These are phyloP conservation scores for Amphiprion ocellaris DNA, from an alignment of 2,113 vertebrate genomes.

Conservation along the genomic window DNA sequence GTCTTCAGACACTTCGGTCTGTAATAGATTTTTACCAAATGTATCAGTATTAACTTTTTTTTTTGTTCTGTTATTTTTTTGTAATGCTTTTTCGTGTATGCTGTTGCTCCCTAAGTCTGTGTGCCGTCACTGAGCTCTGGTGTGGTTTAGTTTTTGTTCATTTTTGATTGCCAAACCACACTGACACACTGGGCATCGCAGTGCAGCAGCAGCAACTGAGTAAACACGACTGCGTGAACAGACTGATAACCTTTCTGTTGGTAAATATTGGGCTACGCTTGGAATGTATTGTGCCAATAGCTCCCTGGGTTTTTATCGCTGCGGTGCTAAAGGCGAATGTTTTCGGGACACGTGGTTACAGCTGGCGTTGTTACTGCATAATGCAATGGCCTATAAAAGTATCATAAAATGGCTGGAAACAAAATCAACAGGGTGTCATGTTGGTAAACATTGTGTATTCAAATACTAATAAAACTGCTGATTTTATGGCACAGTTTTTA, in stretches of 20 bases:
- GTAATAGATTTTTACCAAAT: too few relatives aligned
- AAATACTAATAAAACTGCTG: too few relatives aligned
- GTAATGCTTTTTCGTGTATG: too few relatives aligned
- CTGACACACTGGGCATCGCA: neutral
- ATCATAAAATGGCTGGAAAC: neutral
- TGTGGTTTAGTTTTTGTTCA: neutral
- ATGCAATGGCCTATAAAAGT: neutral
- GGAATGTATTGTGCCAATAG: conserved; percentile 4
- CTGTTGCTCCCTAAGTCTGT: too few relatives aligned
- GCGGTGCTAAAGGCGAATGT: conserved; percentile 36
- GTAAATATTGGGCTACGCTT: conserved; percentile 15
- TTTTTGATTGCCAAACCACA: neutral
- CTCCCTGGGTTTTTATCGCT: neutral
- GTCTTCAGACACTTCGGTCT: too few relatives aligned
- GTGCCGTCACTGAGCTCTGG: neutral
- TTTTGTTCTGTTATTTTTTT: too few relatives aligned
- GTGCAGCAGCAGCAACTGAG: conserved; percentile 5
- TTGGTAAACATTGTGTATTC: too few relatives aligned
- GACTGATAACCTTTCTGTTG: neutral
- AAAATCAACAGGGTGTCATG: too few relatives aligned
- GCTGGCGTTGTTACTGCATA: neutral
- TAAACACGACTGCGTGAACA: neutral
- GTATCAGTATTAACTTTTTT: too few relatives aligned
- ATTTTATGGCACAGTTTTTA: too few relatives aligned
- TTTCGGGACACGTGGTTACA: neutral